Percentiles rank a stretch among this genome's conserved stretches.
These are phyloP conservation scores for Gavia stellata DNA, from an alignment of 2,113 vertebrate species.

Conservation along the genomic window DNA sequence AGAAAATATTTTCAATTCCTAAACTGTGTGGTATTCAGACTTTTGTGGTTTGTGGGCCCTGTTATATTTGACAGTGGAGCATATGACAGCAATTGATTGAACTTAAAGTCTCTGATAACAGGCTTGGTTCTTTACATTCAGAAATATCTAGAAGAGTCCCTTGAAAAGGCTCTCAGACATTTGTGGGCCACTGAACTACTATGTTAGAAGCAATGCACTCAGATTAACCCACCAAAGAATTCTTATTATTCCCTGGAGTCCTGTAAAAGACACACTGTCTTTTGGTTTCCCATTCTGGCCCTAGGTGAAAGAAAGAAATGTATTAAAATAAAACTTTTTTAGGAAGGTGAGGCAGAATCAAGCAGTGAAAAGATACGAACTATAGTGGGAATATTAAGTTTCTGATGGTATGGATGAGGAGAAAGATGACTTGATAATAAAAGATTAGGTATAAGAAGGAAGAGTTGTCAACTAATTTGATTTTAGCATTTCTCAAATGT, in stretches of 20 bases:
- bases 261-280: background rate
- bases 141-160: background rate
- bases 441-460: background rate
- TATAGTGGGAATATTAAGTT: background rate
- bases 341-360: accelerated
- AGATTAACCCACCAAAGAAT: background rate
- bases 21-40: background rate
- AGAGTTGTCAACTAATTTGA: background rate
- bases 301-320: background rate
- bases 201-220: background rate
- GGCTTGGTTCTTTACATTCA: background rate
- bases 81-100: background rate
- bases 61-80: background rate
- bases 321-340: background rate
- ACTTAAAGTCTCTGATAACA: background rate
- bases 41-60: background rate
- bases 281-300: background rate
- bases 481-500: background rate
- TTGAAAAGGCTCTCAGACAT: background rate
- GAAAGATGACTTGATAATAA: background rate
- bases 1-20: background rate
- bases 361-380: accelerated
- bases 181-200: background rate
- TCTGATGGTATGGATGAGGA: background rate
- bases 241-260: background rate